phyloP scores from a whole-genome alignment of 2,888 invertebrate genomes.

The Schizotus pectinicornis region DNA sequence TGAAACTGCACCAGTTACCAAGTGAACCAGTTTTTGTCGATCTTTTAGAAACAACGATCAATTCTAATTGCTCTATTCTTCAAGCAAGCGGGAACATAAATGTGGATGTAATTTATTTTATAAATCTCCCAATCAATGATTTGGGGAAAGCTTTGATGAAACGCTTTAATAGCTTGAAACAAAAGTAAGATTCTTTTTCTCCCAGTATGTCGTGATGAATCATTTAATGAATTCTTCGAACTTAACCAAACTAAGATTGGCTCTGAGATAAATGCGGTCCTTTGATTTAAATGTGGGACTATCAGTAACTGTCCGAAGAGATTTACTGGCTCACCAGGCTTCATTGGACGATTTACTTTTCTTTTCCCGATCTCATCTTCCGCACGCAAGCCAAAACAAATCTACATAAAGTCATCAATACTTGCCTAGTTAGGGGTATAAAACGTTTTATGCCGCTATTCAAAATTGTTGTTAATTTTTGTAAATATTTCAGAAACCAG shows the following conservation, averaged over 20 bases:
- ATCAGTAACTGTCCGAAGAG: constrained; percentile 23
- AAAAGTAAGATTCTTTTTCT: constrained; percentile 3
- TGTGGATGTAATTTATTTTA: too few species aligned
- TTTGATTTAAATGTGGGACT: constrained; percentile 19
- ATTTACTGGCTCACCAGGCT: constrained; percentile 20
- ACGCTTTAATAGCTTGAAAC: constrained; percentile 7
- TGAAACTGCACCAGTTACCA: constrained; percentile 17
- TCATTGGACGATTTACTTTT: constrained; percentile 16
- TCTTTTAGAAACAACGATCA: too few species aligned
- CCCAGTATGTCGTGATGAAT: neutral
- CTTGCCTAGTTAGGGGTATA: too few species aligned
- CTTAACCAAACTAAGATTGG: constrained; percentile 7
- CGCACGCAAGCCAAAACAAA: too few species aligned
- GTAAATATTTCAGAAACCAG: too few species aligned
- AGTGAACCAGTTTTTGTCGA: constrained; percentile 17
- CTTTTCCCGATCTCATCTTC: constrained; percentile 14
- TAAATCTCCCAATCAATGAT: too few species aligned
- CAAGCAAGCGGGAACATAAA: too few species aligned
- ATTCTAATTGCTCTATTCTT: too few species aligned
- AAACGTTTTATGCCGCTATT: too few species aligned
- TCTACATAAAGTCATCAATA: too few species aligned
- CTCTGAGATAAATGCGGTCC: constrained; percentile 12
- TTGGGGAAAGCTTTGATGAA: constrained; percentile 21
- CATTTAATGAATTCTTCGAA: constrained; percentile 13
- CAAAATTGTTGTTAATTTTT: too few species aligned